Conservation (phyloP, 2,888 invertebrate species). For the Strigamia crassipes region DNA sequence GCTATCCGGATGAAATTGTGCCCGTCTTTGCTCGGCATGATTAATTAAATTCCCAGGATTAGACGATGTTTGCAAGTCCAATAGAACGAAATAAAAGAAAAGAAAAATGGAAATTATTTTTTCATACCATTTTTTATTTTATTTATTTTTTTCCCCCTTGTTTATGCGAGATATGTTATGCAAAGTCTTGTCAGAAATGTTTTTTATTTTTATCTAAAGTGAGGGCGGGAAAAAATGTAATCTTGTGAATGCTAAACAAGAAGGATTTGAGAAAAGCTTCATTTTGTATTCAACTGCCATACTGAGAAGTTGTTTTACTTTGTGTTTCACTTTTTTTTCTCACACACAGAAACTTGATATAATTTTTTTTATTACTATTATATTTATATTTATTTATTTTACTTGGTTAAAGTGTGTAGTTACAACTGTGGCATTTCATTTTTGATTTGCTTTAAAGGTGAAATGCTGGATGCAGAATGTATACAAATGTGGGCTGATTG, state of each 20-base stretch:
- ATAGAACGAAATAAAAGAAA: not conserved
- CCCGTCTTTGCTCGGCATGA: constrained; percentile 2
- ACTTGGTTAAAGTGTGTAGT: not conserved
- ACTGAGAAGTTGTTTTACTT: constrained; percentile 17
- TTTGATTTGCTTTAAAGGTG: no score
- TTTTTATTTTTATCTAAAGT: constrained; percentile 12
- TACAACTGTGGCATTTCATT: not conserved
- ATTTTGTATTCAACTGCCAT: constrained; percentile 15
- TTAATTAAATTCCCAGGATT: not conserved
- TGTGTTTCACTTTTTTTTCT: not conserved
- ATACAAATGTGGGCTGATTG: no score
- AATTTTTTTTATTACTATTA: not conserved
- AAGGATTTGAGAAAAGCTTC: constrained; percentile 22
- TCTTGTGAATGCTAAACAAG: constrained; percentile 29
- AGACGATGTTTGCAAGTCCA: not conserved
- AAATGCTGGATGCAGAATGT: no score
- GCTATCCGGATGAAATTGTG: not conserved
- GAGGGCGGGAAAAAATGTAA: not conserved
- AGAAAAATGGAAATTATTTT: not conserved
- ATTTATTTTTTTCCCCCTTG: not conserved
- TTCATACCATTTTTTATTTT: not conserved
- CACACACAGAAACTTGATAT: not conserved
- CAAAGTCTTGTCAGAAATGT: not conserved
- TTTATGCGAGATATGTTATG: constrained; percentile 2
- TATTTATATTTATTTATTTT: not conserved